Conservation (phyloP, 2,888 invertebrate genomes). For the Catocala nupta region DNA sequence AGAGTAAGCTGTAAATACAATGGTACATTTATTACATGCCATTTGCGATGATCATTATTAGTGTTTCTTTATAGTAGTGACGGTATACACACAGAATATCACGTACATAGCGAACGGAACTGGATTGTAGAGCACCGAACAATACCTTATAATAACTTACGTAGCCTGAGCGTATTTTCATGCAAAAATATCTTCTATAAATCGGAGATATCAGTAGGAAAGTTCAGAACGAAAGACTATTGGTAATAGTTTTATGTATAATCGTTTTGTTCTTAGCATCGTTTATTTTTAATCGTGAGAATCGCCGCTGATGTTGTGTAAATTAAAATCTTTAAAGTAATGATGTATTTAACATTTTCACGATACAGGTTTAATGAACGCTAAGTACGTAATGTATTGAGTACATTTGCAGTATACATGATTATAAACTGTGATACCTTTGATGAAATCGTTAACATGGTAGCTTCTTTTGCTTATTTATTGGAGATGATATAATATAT, state of each 20-base stretch:
- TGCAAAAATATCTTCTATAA: constrained; percentile 23
- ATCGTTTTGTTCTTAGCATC: not conserved
- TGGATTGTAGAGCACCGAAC: constrained; percentile 33
- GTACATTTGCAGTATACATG: not conserved
- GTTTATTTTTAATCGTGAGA: not conserved
- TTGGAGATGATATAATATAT: not conserved
- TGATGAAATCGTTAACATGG: no score
- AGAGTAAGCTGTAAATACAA: constrained; percentile 48
- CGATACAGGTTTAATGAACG: constrained; percentile 8
- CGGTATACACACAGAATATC: constrained; percentile 32
- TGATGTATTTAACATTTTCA: not conserved
- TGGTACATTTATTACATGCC: constrained; percentile 51
- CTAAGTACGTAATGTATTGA: constrained; percentile 7
- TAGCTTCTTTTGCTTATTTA: not conserved
- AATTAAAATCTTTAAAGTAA: not conserved
- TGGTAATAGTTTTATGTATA: not conserved
- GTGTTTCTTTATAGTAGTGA: constrained; percentile 10
- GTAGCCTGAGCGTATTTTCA: constrained; percentile 21
- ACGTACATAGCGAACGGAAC: constrained; percentile 30
- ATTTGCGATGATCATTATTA: constrained; percentile 32
- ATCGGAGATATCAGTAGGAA: constrained; percentile 30
- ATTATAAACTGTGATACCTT: not conserved
- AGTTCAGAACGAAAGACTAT: not conserved
- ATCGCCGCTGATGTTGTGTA: not conserved
- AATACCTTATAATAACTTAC: constrained; percentile 17